Conservation (phyloP, 2,888 invertebrate genomes). For the Zygothrica quintamaculata region DNA sequence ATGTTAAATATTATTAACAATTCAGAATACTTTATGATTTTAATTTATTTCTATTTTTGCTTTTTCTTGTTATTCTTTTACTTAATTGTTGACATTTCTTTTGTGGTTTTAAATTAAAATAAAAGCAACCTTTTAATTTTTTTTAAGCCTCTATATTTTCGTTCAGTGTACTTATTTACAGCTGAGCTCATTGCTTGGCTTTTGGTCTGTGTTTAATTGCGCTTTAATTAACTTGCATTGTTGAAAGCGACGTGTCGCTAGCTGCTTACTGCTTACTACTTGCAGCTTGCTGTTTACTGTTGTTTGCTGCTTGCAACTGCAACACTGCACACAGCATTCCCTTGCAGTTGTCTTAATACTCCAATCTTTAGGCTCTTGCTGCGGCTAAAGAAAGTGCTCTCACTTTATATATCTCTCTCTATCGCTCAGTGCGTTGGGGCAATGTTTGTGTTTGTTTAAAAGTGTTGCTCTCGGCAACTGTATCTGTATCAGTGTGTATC, state of each 20-base stretch:
- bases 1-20: too few relatives aligned
- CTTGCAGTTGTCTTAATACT: neutral
- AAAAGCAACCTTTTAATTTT: neutral
- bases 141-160: slow-evolving; percentile 14
- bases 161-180: slow-evolving; percentile 28
- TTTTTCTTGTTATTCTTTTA: too few relatives aligned
- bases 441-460: slow-evolving; percentile 64
- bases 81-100: too few relatives aligned
- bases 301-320: slow-evolving; percentile 31
- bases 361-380: slow-evolving; percentile 16
- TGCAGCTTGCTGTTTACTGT: too few relatives aligned
- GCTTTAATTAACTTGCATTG: slow-evolving; percentile 77
- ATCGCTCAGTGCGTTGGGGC: slow-evolving; percentile 34
- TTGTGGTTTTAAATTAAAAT: too few relatives aligned
- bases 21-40: too few relatives aligned
- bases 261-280: slow-evolving; percentile 6
- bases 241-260: slow-evolving; percentile 64
- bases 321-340: slow-evolving; percentile 12
- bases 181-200: slow-evolving; percentile 30
- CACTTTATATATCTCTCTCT: too few relatives aligned
- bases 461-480: slow-evolving; percentile 50
- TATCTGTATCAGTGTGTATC: slow-evolving; percentile 10
- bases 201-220: slow-evolving; percentile 65
- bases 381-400: slow-evolving; percentile 63
- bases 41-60: too few relatives aligned